Evolutionary conservation across 2,888 invertebrate species (phyloP).

Genomic region (Pristionchus maxplancki): DNA sequence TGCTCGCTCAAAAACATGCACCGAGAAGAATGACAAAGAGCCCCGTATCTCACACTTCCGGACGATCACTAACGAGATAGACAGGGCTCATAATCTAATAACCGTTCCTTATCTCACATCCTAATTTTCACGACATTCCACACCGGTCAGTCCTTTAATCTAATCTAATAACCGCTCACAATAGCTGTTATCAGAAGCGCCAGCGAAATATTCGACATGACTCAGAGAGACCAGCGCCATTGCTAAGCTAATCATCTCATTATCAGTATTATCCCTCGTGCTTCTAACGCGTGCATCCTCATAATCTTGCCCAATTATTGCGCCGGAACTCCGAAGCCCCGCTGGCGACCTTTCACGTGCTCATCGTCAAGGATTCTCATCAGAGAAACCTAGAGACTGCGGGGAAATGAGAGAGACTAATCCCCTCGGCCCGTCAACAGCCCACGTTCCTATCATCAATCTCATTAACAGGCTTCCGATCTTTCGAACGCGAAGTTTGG

Average conservation of each 20-base stretch:
- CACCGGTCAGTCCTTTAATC: too few relatives aligned
- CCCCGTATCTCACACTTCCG: too few relatives aligned
- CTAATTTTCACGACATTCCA: too few relatives aligned
- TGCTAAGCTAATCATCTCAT: background rate
- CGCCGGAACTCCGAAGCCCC: conserved; percentile 5
- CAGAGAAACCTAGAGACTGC: background rate
- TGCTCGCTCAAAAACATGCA: conserved; percentile 1
- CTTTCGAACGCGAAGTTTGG: background rate
- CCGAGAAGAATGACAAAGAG: too few relatives aligned
- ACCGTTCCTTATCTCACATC: too few relatives aligned
- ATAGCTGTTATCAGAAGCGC: too few relatives aligned
- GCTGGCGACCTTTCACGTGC: background rate
- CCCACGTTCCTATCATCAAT: background rate
- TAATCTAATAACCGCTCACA: too few relatives aligned
- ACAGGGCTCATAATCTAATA: too few relatives aligned
- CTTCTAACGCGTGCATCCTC: background rate
- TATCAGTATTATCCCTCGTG: background rate
- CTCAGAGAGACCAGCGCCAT: too few relatives aligned
- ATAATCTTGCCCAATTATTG: background rate
- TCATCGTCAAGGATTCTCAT: too few relatives aligned
- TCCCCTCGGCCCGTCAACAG: background rate
- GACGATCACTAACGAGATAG: too few relatives aligned
- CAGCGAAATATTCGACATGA: too few relatives aligned
- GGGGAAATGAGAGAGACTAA: background rate
- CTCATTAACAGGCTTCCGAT: background rate